Evolutionary conservation across 2,888 invertebrate genomes (phyloP).

Genomic region (Nemapogon koenigi): DNA sequence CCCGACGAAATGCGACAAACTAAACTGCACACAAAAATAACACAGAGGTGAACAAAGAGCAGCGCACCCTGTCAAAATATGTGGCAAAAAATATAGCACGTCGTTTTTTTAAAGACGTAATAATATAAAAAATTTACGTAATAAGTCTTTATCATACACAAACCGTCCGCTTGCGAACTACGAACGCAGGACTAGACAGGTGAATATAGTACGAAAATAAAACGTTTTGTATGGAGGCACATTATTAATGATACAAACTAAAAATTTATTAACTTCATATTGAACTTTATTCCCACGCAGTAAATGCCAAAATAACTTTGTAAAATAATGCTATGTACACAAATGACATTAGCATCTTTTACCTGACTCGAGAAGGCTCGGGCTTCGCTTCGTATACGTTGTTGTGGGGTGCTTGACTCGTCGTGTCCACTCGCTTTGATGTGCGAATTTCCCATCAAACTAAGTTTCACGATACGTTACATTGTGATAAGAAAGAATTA

Average conservation of each 20-base stretch:
- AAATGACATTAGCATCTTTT: constrained; percentile 60
- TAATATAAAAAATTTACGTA: no score
- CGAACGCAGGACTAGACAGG: no score
- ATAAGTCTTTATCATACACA: no score
- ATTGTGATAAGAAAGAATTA: constrained; percentile 20
- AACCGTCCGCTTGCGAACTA: no score
- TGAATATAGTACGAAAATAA: no score
- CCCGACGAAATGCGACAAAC: constrained; percentile 63
- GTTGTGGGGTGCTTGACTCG: constrained; percentile 40
- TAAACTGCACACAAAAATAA: constrained; percentile 56
- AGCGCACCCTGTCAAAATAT: constrained; percentile 18
- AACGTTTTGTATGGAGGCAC: no score
- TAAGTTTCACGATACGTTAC: constrained; percentile 24
- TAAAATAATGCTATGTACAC: no score
- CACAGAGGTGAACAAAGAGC: constrained; percentile 24
- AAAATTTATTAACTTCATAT: no score
- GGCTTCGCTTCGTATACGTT: constrained; percentile 47
- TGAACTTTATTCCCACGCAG: no score
- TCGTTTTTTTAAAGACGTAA: no score
- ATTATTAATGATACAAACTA: no score
- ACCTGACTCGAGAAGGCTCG: constrained; percentile 59
- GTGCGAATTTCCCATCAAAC: constrained; percentile 57
- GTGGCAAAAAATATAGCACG: constrained; percentile 1
- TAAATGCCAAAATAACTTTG: no score
- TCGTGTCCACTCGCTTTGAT: constrained; percentile 37